Evolutionary conservation across 2,797 vertebrate species (phyloP).

Genomic region (Gallinago stenura): DNA sequence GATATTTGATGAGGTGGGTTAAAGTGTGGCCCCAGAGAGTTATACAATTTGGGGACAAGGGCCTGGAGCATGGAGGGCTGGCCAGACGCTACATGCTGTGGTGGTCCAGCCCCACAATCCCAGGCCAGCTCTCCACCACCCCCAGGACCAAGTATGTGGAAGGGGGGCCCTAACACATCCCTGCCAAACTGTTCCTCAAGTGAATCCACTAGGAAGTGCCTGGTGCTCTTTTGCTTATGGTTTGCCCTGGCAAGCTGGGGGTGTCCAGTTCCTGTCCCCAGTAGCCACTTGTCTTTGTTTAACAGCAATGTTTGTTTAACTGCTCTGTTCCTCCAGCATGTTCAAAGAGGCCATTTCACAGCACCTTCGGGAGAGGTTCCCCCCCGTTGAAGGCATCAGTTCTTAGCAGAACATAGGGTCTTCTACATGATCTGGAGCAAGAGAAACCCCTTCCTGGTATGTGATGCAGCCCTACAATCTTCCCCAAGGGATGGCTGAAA

Average conservation of each 20-base stretch:
- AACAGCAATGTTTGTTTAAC: neutral
- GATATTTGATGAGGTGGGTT: fast-evolving
- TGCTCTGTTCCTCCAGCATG: neutral
- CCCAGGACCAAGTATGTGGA: fast-evolving
- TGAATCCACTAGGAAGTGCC: neutral
- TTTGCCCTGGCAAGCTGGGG: neutral
- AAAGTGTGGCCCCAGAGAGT: neutral
- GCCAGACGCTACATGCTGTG: neutral
- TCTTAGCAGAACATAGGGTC: neutral
- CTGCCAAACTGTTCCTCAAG: neutral
- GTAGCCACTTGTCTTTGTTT: neutral
- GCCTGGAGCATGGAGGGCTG: neutral
- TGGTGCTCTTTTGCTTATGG: neutral
- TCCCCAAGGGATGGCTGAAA: neutral
- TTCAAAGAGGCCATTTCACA: neutral
- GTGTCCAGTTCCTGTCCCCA: neutral
- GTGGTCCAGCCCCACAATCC: neutral
- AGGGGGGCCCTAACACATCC: neutral
- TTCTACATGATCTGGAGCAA: neutral
- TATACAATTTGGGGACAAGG: neutral
- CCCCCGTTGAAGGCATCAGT: too few relatives aligned
- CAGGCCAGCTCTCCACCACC: fast-evolving
- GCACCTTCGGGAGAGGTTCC: neutral
- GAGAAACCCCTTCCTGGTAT: neutral
- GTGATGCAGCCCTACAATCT: neutral